phyloP scores from a whole-genome alignment of 1,140 invertebrate species.

The Brachystomella parvula region DNA sequence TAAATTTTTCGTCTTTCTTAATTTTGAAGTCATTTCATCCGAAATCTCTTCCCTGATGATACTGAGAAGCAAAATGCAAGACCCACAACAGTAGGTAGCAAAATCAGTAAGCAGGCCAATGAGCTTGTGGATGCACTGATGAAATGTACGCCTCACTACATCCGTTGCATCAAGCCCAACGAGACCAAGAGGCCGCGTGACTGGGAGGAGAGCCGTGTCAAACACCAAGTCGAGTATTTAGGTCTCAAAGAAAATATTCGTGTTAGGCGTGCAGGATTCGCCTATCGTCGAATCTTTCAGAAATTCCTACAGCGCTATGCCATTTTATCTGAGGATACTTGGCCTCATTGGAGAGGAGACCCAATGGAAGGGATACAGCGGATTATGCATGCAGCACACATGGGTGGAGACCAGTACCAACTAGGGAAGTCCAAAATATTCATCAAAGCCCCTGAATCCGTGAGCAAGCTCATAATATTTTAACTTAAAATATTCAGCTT shows the following conservation, averaged over 20 bases:
- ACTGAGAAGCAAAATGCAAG: constrained; percentile 51
- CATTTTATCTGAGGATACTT: constrained; percentile 61
- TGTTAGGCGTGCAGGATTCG: constrained; percentile 59
- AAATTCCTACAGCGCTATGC: constrained; percentile 60
- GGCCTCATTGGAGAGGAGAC: constrained; percentile 57
- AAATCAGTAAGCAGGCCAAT: constrained; percentile 66
- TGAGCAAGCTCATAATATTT: constrained; percentile 41
- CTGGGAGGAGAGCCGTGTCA: constrained; percentile 58
- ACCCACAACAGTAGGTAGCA: constrained; percentile 62
- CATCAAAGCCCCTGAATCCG: constrained; percentile 66
- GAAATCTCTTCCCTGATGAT: constrained; percentile 56
- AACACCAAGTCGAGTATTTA: constrained; percentile 50
- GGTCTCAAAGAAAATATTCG: constrained; percentile 52
- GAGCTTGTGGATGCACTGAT: constrained; percentile 61
- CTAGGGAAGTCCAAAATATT: constrained; percentile 65
- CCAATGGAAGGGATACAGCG: constrained; percentile 52
- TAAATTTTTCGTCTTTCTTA: background rate
- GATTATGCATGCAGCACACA: constrained; percentile 54
- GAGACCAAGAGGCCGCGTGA: constrained; percentile 64
- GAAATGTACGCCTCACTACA: constrained; percentile 64
- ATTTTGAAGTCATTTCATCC: constrained; percentile 49
- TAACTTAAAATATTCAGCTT: background rate
- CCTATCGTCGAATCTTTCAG: constrained; percentile 54
- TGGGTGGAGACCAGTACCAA: constrained; percentile 61
- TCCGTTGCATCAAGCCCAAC: constrained; percentile 68